Conservation (phyloP, 2,113 vertebrate species). For the Eleginops maclovinus region DNA sequence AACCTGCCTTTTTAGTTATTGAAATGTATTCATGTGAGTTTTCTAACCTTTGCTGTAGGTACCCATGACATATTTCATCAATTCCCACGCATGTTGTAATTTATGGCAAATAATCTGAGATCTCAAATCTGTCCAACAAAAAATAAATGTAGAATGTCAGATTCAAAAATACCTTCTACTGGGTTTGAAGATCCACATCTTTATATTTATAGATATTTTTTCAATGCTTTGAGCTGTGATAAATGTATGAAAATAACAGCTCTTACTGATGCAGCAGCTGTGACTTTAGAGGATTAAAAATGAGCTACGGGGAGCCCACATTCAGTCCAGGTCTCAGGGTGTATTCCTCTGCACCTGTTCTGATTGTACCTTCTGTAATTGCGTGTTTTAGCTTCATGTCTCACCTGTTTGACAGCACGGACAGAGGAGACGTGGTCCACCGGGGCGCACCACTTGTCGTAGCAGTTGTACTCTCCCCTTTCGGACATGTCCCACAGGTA, state of each 20-base stretch:
- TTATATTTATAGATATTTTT: background rate
- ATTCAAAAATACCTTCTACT: background rate
- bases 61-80: background rate
- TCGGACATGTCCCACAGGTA: constrained; percentile 82
- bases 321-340: background rate
- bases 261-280: background rate
- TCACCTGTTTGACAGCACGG: constrained; percentile 82
- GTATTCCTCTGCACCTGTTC: background rate
- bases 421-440: constrained; percentile 83
- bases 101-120: background rate
- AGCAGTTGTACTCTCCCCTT: constrained; percentile 84
- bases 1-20: background rate
- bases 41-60: background rate
- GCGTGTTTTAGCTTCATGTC: background rate
- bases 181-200: background rate
- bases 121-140: background rate
- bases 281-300: background rate
- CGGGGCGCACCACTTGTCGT: constrained; percentile 81
- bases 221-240: background rate
- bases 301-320: background rate
- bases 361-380: background rate
- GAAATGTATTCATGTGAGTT: background rate
- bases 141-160: background rate
- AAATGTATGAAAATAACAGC: background rate
- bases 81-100: background rate